A percentile compares a stretch with the other conserved stretches of the same genome.
phyloP scores from a whole-genome alignment of 2,888 invertebrate species.

The Cyclophora albipunctata region DNA sequence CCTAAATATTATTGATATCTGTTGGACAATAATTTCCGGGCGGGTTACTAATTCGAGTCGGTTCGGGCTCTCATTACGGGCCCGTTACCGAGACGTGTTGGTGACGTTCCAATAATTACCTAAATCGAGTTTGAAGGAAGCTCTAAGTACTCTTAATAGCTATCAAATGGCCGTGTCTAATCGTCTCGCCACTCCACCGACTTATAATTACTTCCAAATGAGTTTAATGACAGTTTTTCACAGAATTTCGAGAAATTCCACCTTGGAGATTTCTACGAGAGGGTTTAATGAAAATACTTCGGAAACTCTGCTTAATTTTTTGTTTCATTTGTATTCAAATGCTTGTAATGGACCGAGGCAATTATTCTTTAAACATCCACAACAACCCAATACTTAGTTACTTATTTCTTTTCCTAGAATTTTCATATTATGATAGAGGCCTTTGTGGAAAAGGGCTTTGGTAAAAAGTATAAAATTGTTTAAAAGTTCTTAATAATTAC shows the following conservation, averaged over 20 bases:
- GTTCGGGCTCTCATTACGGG: slow-evolving; percentile 13
- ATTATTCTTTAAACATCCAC: too few species aligned
- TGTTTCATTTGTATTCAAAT: slow-evolving; percentile 5
- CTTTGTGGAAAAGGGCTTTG: too few species aligned
- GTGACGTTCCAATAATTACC: slow-evolving; percentile 23
- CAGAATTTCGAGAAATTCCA: slow-evolving; percentile 20
- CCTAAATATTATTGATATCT: too few species aligned
- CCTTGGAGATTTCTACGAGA: slow-evolving; percentile 19
- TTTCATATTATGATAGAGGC: too few species aligned
- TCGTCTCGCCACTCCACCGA: slow-evolving; percentile 28
- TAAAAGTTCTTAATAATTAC: too few species aligned
- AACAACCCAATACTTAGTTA: too few species aligned
- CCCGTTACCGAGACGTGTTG: slow-evolving; percentile 12
- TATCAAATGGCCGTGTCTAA: slow-evolving; percentile 40
- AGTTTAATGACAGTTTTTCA: slow-evolving; percentile 42
- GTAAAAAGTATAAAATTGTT: too few species aligned
- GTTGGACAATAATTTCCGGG: slow-evolving; percentile 18
- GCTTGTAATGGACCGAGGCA: too few species aligned
- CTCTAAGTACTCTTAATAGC: slow-evolving; percentile 33
- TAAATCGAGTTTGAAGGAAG: slow-evolving; percentile 21
- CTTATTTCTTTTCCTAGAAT: too few species aligned
- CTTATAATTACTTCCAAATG: slow-evolving; percentile 45
- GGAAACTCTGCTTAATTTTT: slow-evolving; percentile 18
- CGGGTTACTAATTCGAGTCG: slow-evolving; percentile 16
- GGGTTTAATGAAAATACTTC: slow-evolving; percentile 30